These are phyloP conservation scores for Sebastes itinus DNA, from an alignment of 2,797 vertebrate species.

Conservation along the genomic window DNA sequence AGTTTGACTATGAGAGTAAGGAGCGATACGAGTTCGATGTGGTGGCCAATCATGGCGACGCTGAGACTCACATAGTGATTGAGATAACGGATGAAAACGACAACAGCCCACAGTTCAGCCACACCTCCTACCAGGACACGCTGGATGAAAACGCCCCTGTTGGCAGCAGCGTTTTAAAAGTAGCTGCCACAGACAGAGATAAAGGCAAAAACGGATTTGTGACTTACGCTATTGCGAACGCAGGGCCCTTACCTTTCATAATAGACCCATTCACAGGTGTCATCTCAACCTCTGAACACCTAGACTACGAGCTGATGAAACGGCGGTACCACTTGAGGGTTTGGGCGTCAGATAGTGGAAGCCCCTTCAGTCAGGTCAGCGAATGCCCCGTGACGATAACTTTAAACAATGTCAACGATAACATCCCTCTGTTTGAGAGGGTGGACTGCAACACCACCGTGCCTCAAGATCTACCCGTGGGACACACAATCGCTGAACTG, in stretches of 20 bases:
- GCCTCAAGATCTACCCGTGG: slow-evolving; percentile 82
- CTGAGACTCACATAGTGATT: slow-evolving; percentile 82
- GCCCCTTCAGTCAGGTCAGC: slow-evolving; percentile 88
- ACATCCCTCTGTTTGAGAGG: slow-evolving; percentile 91
- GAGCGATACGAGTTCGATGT: slow-evolving; percentile 89
- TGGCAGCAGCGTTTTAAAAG: slow-evolving; percentile 88
- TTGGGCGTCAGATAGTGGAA: slow-evolving; percentile 94
- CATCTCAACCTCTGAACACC: slow-evolving; percentile 87
- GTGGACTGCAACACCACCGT: slow-evolving; percentile 90
- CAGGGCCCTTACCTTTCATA: slow-evolving; percentile 85
- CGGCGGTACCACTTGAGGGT: slow-evolving; percentile 90
- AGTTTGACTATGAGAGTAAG: slow-evolving; percentile 85
- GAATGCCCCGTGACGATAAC: slow-evolving; percentile 90
- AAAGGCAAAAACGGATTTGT: slow-evolving; percentile 87
- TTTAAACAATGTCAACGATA: slow-evolving; percentile 95
- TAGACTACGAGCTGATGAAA: slow-evolving; percentile 97
- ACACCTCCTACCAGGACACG: slow-evolving; percentile 83
- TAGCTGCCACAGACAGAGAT: slow-evolving; percentile 88
- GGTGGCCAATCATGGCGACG: slow-evolving; percentile 78
- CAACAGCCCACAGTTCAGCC: slow-evolving; percentile 87
- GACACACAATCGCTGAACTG: slow-evolving; percentile 81
- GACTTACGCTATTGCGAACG: slow-evolving; percentile 88
- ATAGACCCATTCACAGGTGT: slow-evolving; percentile 90
- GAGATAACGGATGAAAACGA: slow-evolving; percentile 92
- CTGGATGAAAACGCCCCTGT: slow-evolving; percentile 91